phyloP scores from a whole-genome alignment of 2,113 vertebrate genomes.

The Proterorhinus semilunaris region DNA sequence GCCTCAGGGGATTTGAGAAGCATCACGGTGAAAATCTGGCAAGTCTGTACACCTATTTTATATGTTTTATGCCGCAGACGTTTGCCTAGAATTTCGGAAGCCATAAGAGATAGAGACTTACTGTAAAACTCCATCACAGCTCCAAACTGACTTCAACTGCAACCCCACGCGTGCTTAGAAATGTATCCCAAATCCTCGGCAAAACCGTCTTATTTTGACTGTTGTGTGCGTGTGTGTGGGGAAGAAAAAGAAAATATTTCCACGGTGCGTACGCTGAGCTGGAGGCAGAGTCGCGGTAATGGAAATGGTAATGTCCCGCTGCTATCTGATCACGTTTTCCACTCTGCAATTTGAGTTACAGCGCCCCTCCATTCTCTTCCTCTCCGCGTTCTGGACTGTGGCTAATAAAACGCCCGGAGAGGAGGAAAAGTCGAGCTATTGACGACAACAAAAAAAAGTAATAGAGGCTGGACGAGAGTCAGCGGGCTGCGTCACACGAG shows the following conservation, averaged over 20 bases:
- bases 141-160: not conserved
- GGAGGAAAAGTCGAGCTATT: slow-evolving; percentile 45
- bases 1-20: no score
- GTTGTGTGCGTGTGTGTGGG: not conserved
- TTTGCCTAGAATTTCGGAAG: no score
- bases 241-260: slow-evolving; percentile 33
- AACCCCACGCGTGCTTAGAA: slow-evolving; percentile 32
- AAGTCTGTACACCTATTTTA: no score
- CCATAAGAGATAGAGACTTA: no score
- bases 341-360: slow-evolving; percentile 57
- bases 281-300: slow-evolving; percentile 54
- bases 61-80: no score
- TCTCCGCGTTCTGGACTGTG: slow-evolving; percentile 34
- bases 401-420: slow-evolving; percentile 51
- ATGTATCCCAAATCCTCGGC: slow-evolving; percentile 26
- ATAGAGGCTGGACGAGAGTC: not conserved
- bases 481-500: not conserved
- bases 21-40: no score
- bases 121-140: no score
- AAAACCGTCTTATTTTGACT: slow-evolving; percentile 38
- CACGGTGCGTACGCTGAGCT: slow-evolving; percentile 19
- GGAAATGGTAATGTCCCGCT: slow-evolving; percentile 64
- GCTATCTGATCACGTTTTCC: slow-evolving; percentile 54
- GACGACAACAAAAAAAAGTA: slow-evolving; percentile 35
- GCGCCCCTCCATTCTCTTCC: slow-evolving; percentile 46